phyloP scores from a whole-genome alignment of 53 echinoderm and acorn worm species.

The Paelopatides confundens region DNA sequence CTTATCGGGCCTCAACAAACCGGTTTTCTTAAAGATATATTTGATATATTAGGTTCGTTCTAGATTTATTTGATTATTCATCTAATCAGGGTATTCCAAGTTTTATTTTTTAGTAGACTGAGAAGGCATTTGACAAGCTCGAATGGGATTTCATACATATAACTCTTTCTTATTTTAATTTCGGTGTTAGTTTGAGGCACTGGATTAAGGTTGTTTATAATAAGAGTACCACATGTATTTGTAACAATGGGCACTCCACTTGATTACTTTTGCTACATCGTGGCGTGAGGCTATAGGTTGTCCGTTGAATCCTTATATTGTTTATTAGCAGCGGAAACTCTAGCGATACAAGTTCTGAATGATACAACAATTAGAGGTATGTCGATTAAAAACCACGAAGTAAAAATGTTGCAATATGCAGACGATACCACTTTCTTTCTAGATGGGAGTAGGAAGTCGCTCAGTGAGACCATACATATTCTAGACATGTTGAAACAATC shows the following conservation, averaged over 20 bases:
- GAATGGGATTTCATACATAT: slow-evolving; percentile 34
- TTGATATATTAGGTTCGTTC: neutral
- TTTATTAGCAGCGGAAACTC: too few species aligned
- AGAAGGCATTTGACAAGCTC: slow-evolving; percentile 54
- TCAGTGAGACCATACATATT: too few species aligned
- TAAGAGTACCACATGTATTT: slow-evolving; percentile 6
- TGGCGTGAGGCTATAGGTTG: too few species aligned
- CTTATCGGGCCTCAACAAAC: neutral
- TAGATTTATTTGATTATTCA: neutral
- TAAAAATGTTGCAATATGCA: too few species aligned
- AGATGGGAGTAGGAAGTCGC: too few species aligned
- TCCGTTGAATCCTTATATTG: too few species aligned
- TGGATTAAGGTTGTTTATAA: slow-evolving; percentile 41
- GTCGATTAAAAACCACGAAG: too few species aligned
- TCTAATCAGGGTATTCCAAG: too few species aligned
- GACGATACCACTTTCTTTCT: too few species aligned
- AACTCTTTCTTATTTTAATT: slow-evolving; percentile 16
- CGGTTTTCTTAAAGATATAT: neutral
- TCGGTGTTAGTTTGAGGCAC: slow-evolving; percentile 10
- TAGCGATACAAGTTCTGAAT: too few species aligned
- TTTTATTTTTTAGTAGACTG: slow-evolving; percentile 40
- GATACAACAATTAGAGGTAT: too few species aligned
- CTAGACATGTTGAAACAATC: too few species aligned
- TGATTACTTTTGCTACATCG: slow-evolving; percentile 14
- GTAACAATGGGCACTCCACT: slow-evolving; percentile 33